Evolutionary conservation across 2,888 invertebrate genomes (phyloP).

Genomic region (Cataglyphis cursor): DNA sequence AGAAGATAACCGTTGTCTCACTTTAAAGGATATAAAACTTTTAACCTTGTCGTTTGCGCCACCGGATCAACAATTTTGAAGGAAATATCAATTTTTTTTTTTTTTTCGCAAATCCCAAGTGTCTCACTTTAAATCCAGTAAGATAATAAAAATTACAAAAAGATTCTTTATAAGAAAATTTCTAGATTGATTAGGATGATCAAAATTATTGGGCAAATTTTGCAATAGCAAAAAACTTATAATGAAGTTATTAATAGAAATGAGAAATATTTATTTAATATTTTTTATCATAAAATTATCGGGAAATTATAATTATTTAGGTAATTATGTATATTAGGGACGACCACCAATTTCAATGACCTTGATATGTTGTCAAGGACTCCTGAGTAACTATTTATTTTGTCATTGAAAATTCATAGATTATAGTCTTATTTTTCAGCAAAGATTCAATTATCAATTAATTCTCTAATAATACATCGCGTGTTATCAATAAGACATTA

Average conservation of each 20-base stretch:
- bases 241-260: neutral
- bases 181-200: neutral
- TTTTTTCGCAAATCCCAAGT: neutral
- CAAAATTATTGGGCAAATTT: neutral
- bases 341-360: no score
- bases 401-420: neutral
- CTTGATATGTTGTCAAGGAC: no score
- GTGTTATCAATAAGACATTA: neutral
- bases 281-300: neutral
- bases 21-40: neutral
- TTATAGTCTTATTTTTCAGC: neutral
- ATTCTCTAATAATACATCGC: neutral
- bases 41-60: neutral
- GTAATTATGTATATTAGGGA: no score
- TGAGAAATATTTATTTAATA: neutral
- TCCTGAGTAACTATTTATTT: neutral
- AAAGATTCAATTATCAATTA: neutral
- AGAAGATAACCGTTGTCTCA: neutral
- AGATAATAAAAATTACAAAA: neutral
- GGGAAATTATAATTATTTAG: neutral
- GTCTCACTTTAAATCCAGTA: neutral
- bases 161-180: neutral
- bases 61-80: neutral
- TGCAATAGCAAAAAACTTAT: neutral
- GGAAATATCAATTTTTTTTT: neutral